A percentile compares a stretch with the other conserved stretches of the same genome.
These are phyloP conservation scores for Limnephilus lunatus DNA, from an alignment of 2,888 invertebrate genomes.

Conservation along the genomic window DNA sequence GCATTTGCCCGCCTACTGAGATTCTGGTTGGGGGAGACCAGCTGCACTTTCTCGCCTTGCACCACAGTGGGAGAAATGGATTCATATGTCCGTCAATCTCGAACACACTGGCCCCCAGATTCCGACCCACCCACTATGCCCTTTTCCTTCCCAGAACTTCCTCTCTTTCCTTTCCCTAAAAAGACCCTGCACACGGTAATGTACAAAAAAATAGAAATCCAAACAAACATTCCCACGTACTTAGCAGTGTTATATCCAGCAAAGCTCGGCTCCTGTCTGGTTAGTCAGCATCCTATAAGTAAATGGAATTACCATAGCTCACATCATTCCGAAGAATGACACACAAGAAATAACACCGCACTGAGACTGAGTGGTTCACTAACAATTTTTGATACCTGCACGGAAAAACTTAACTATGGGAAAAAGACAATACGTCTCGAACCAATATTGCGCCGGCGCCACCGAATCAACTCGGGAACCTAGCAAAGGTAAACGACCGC, in stretches of 20 bases:
- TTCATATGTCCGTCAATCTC: no score
- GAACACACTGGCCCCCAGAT: no score
- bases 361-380: conserved; percentile 43
- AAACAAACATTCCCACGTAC: background rate
- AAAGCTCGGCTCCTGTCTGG: background rate
- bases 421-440: conserved; percentile 47
- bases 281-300: background rate
- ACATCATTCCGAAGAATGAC: conserved; percentile 52
- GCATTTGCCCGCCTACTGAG: no score
- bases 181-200: no score
- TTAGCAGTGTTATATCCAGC: background rate
- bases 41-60: no score
- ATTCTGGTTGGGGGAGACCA: no score
- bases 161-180: no score
- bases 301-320: conserved; percentile 19
- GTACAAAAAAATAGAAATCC: background rate
- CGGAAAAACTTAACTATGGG: conserved; percentile 55
- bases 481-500: conserved; percentile 40
- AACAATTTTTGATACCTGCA: conserved; percentile 43
- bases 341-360: conserved; percentile 20
- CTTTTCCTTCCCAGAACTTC: no score
- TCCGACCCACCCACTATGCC: no score
- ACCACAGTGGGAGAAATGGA: no score
- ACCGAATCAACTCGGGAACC: conserved; percentile 5
- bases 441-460: conserved; percentile 45